Conservation (phyloP, 1,140 invertebrate genomes). For the Drosophila repletoides region DNA sequence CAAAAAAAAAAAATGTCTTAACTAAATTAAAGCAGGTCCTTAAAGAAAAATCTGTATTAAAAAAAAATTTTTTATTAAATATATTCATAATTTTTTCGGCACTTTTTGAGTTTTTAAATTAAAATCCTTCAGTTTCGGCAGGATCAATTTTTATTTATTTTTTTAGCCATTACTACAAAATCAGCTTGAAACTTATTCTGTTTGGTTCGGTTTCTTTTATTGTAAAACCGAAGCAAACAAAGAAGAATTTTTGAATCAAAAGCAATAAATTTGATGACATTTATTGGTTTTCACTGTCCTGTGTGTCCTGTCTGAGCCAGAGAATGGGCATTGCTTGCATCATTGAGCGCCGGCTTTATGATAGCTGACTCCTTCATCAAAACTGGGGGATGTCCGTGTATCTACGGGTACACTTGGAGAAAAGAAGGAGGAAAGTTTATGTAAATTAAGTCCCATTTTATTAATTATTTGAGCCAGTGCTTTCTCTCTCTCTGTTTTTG, state of each 20-base stretch:
- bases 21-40: too few relatives aligned
- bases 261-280: constrained; percentile 81
- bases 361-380: constrained; percentile 52
- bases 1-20: too few relatives aligned
- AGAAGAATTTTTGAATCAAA: constrained; percentile 76
- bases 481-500: too few relatives aligned
- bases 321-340: constrained; percentile 52
- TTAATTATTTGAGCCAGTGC: too few relatives aligned
- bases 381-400: constrained; percentile 18
- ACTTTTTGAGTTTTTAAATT: too few relatives aligned
- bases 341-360: constrained; percentile 61
- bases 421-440: too few relatives aligned
- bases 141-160: too few relatives aligned
- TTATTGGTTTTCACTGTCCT: constrained; percentile 78
- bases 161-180: not conserved
- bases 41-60: not conserved
- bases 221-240: constrained; percentile 71
- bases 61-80: too few relatives aligned
- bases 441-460: too few relatives aligned
- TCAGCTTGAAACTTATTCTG: not conserved
- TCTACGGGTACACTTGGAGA: too few relatives aligned
- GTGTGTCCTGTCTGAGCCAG: constrained; percentile 49
- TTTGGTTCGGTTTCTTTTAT: constrained; percentile 40
- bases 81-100: too few relatives aligned
- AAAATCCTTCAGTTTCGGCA: too few relatives aligned